Base-by-base conservation (phyloP, 1,140 invertebrate genomes). In the Cydia amplana region DNA sequence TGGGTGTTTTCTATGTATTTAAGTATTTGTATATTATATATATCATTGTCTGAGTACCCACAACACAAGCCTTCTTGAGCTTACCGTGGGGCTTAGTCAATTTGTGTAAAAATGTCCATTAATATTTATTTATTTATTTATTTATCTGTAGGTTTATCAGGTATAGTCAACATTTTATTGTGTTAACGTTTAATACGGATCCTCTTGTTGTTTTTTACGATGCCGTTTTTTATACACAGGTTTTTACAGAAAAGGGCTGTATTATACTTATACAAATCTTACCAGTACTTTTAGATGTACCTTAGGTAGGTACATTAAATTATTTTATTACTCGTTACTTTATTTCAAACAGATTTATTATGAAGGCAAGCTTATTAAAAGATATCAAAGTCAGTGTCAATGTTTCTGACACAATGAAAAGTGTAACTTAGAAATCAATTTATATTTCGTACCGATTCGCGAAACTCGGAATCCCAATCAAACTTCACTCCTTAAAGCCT, bases 401-500 rank as follows among this genome's bases (percentile, higher is more conserved):
- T 9, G 16, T 60, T 60, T 20, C n/a, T 60, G 55, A 46, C 43
- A 16, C 14, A 46, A 46, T 46, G 51, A 18, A 18, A 14, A 55
- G 4, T 51, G 14, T 18, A 7, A 55, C 16, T 18, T 18, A 55
- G n/a, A 55, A 55, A 55, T 55, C 51, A 18, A 55, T 55, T 55
- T 55, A 55, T 18, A 55, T 18, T n/a, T 20, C 63, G 25, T 14
- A 14, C 63, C 12, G 10, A 18, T 14, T 64, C 63, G 12, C 63
- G 12, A 60, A 20, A 60, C 4, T 14, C n/a, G 23, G 25, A 4
- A 64, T 16, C 14, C 60, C 63, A 64, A 64, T 64, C 63, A 28
- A 64, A 64, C 63, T 64, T 14, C 28, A 14, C 63, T 28, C 63
- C 14, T 64, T 64, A 25, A 64, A 64, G 14, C 25, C 63, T 25